phyloP scores from a whole-genome alignment of 2,888 invertebrate genomes.

The Tipula confusa region DNA sequence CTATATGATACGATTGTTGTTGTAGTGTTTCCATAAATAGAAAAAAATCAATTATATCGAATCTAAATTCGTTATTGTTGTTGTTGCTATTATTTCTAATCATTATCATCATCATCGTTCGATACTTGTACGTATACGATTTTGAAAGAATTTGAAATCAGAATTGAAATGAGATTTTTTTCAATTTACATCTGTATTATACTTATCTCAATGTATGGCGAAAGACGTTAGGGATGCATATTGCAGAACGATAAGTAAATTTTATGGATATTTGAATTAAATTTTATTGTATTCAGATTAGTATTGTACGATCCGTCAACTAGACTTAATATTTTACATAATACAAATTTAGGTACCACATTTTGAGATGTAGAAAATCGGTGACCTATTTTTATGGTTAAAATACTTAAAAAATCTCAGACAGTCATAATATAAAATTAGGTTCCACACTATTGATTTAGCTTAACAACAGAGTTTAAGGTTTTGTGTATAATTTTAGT shows the following conservation, averaged over 20 bases:
- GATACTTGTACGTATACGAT: not conserved
- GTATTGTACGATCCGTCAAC: too few species aligned
- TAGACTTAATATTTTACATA: too few species aligned
- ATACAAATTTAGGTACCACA: too few species aligned
- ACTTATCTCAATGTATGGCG: not conserved
- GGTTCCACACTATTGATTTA: too few species aligned
- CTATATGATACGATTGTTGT: not conserved
- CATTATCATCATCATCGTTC: not conserved
- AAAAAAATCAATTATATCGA: conserved; percentile 14
- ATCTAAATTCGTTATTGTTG: not conserved
- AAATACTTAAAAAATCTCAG: too few species aligned
- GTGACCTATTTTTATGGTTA: too few species aligned
- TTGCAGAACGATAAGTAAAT: not conserved
- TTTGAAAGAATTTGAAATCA: not conserved
- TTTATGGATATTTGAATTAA: not conserved
- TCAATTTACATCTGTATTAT: not conserved
- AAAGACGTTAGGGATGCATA: not conserved
- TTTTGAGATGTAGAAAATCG: too few species aligned
- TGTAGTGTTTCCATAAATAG: not conserved
- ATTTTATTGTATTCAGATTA: not conserved
- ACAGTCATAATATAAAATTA: too few species aligned
- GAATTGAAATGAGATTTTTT: not conserved
- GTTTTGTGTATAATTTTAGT: too few species aligned
- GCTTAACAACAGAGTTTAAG: too few species aligned
- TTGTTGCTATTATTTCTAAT: not conserved